Evolutionary conservation across 2,797 vertebrate genomes (phyloP).

Genomic region (Hyperoplus immaculatus): DNA sequence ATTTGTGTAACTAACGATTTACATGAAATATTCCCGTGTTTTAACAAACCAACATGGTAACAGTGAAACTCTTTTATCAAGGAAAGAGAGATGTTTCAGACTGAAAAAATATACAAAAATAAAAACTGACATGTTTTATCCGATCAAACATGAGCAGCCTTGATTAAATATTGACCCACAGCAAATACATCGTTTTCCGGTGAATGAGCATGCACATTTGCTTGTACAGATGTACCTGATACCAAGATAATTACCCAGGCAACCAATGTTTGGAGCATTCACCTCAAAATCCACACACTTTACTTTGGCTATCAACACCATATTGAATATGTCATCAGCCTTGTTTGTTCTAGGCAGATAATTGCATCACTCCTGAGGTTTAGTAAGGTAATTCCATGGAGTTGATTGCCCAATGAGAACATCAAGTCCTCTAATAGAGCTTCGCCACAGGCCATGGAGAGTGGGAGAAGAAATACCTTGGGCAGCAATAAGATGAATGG

Average conservation of each 20-base stretch:
- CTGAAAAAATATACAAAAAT: neutral
- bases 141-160: neutral
- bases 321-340: slow-evolving; percentile 46
- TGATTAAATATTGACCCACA: slow-evolving; percentile 29
- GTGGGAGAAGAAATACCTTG: slow-evolving; percentile 13
- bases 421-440: slow-evolving; percentile 38
- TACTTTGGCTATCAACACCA: slow-evolving; percentile 13
- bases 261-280: neutral
- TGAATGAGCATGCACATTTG: slow-evolving; percentile 12
- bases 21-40: neutral
- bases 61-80: neutral
- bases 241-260: neutral
- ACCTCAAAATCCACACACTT: slow-evolving; percentile 5
- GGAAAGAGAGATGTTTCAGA: neutral
- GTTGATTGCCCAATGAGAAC: slow-evolving; percentile 26
- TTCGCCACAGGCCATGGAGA: slow-evolving; percentile 16
- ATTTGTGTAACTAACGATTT: neutral
- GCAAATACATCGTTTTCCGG: slow-evolving; percentile 21
- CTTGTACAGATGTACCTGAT: slow-evolving; percentile 23
- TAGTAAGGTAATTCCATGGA: slow-evolving; percentile 46
- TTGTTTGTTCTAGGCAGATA: slow-evolving; percentile 22
- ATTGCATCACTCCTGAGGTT: slow-evolving; percentile 45
- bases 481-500: slow-evolving; percentile 20
- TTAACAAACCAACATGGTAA: neutral
- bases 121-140: neutral